Conservation (phyloP, 2,113 vertebrate genomes). For the Malurus alboscapulatus region DNA sequence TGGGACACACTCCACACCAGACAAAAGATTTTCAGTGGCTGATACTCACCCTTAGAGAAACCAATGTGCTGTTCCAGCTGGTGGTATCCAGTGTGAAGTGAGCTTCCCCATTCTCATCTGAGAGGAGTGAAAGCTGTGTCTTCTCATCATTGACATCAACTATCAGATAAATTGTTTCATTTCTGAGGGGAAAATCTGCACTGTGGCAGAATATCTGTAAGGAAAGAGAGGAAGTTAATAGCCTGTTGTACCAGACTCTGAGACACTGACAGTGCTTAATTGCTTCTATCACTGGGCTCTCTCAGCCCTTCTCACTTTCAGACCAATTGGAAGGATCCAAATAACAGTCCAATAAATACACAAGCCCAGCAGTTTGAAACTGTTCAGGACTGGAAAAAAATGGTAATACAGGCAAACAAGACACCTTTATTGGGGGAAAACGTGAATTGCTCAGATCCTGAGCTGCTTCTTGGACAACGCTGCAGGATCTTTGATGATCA, state of each 20-base stretch:
- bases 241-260: background rate
- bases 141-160: conserved; percentile 1
- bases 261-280: background rate
- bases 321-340: background rate
- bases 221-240: background rate
- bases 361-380: background rate
- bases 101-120: conserved; percentile 42
- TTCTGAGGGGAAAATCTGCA: background rate
- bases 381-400: background rate
- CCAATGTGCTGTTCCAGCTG: background rate
- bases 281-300: background rate
- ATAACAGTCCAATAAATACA: background rate
- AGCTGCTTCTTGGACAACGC: background rate
- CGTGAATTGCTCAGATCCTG: background rate
- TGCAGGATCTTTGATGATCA: background rate
- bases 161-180: conserved; percentile 35
- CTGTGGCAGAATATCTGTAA: conserved; percentile 14
- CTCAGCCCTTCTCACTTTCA: background rate
- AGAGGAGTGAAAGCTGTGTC: conserved; percentile 1
- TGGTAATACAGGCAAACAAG: background rate
- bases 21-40: background rate
- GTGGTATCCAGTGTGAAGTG: conserved; percentile 57
- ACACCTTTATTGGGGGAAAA: background rate
- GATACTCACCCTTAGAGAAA: conserved; percentile 51
- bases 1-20: background rate